These are phyloP conservation scores for Drosophila tsacasi DNA, from an alignment of 1,140 invertebrate species.

Conservation along the genomic window DNA sequence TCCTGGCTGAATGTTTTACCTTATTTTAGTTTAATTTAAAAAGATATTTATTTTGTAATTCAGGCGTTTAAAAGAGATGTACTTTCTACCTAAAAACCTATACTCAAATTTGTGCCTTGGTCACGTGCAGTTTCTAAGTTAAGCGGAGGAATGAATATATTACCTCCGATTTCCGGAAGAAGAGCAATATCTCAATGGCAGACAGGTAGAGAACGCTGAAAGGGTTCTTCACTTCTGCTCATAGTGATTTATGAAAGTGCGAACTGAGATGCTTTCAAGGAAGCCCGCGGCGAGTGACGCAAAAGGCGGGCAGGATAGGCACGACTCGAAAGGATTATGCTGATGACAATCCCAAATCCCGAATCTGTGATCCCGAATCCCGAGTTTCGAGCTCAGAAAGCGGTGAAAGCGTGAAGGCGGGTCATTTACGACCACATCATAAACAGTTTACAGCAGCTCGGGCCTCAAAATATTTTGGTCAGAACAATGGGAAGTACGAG, in stretches of 20 bases:
- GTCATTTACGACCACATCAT: conserved; percentile 64
- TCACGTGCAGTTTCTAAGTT: not conserved
- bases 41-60: too few relatives aligned
- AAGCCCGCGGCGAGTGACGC: conserved; percentile 48
- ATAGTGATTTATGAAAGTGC: conserved; percentile 61
- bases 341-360: conserved; percentile 36
- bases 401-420: conserved; percentile 73
- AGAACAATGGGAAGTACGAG: conserved; percentile 45
- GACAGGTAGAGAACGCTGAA: conserved; percentile 49
- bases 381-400: conserved; percentile 5
- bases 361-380: not conserved
- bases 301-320: conserved; percentile 48
- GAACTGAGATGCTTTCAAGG: conserved; percentile 11
- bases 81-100: not conserved
- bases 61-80: too few relatives aligned
- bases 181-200: conserved; percentile 1
- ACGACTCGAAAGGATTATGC: conserved; percentile 33
- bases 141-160: conserved; percentile 4
- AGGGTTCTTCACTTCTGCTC: conserved; percentile 45
- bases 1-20: too few relatives aligned
- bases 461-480: conserved; percentile 76
- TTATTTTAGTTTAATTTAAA: too few relatives aligned
- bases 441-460: conserved; percentile 64
- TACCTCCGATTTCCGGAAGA: conserved; percentile 23
- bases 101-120: not conserved